Conservation (phyloP, 2,113 vertebrate species). For the Pachycephala philippinensis region DNA sequence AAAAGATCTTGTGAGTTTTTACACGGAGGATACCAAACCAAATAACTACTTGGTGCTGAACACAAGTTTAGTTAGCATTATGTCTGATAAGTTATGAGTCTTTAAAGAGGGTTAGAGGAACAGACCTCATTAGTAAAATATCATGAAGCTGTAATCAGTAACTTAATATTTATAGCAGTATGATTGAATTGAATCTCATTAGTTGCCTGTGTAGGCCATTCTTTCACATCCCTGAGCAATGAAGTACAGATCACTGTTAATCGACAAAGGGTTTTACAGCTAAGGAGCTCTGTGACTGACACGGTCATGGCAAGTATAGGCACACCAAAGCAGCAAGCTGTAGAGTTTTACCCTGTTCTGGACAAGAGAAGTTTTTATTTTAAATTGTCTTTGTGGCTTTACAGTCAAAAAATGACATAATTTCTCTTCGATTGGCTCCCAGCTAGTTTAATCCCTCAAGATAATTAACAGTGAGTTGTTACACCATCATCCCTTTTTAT, state of each 20-base stretch:
- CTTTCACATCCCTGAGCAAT: neutral
- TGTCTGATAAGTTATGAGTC: neutral
- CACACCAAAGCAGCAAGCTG: neutral
- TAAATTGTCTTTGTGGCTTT: neutral
- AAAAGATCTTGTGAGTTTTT: neutral
- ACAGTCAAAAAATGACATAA: neutral
- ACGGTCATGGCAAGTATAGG: neutral
- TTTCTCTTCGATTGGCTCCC: neutral
- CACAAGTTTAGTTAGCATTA: neutral
- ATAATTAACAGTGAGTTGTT: neutral
- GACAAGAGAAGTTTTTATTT: neutral
- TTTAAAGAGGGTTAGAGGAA: neutral
- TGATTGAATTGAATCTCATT: neutral
- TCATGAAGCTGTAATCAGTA: neutral
- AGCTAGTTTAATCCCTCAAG: neutral
- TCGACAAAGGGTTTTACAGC: neutral
- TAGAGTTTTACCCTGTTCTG: neutral
- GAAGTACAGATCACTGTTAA: neutral
- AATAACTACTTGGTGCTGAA: neutral
- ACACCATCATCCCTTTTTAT: neutral
- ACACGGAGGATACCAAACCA: neutral
- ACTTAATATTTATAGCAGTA: neutral
- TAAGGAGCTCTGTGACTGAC: neutral
- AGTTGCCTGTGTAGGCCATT: neutral
- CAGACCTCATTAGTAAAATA: neutral